Evolutionary conservation across 2,888 invertebrate species (phyloP), one percentile per base, ranked within the genome.

Genomic region (Clitarchus hookeri): DNA sequence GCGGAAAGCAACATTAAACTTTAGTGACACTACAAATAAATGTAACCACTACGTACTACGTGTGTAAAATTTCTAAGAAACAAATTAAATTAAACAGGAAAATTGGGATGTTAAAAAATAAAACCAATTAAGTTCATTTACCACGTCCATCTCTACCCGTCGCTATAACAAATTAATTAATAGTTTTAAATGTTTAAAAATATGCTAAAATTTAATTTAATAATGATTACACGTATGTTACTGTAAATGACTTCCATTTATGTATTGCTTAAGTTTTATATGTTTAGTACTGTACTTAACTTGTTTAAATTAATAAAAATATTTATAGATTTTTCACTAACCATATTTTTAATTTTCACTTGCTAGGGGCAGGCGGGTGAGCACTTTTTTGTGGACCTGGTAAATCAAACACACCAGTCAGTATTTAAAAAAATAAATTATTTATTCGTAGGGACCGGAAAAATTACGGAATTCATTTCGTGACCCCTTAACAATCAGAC

Each of bases 301-400:
- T 65, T 65, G 65, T 65, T 65, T n/a, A 65, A 65, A 65, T 16
- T 65, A 65, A 65, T 65, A 65, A 65, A 36, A n/a, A 65, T 65
- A 65, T 65, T 65, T 65, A 65, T 23, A 65, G 19, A 65, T n/a
- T 65, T 65, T 65, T 65, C 65, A 65, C 65, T 65, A 65, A 65
- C 65, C 65, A 65, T 65, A 65, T 65, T 65, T 65, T 65, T 65
- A 65, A 65, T 23, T 65, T 65, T 65, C 65, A 65, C 65, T 65
- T 65, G 65, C 65, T 65, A 65, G 65, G 65, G 65, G 23, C 65
- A 65, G 65, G 65, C 65, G 65, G 65, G 65, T 65, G 65, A 65
- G 16, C 65, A 65, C 65, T 65, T 65, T 65, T 65, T 65, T 65
- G 65, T 65, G 65, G 65, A 65, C 65, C 65, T 65, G 65, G 65